Evolutionary conservation across 2,888 invertebrate species (phyloP).

Genomic region (Cheilosia urbana): DNA sequence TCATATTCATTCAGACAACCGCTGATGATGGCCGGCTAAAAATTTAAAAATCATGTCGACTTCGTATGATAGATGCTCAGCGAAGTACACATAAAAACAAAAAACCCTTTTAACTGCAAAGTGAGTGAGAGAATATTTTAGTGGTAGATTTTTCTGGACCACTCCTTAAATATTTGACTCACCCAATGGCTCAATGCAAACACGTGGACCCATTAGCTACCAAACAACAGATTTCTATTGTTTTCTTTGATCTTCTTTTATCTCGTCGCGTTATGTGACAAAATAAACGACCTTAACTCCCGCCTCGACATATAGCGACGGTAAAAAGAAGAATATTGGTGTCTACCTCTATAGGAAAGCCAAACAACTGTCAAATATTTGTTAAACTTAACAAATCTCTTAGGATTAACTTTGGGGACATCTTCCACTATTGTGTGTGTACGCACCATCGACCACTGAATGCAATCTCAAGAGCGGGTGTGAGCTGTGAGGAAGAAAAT

Average conservation of each 20-base stretch:
- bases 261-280: conserved; percentile 71
- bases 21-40: not conserved
- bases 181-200: conserved; percentile 62
- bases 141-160: conserved; percentile 32
- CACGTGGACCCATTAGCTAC: conserved; percentile 73
- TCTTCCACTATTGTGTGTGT: conserved; percentile 8
- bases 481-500: conserved; percentile 16
- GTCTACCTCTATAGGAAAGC: not conserved
- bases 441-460: not conserved
- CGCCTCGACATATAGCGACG: conserved; percentile 29
- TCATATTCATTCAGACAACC: conserved; percentile 9
- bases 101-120: conserved; percentile 7
- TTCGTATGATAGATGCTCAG: not conserved
- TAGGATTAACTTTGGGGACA: conserved; percentile 73
- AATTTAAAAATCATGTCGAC: not conserved
- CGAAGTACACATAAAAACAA: not conserved
- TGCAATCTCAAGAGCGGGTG: conserved; percentile 16
- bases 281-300: conserved; percentile 72
- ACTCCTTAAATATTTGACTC: conserved; percentile 54
- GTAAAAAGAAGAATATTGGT: conserved; percentile 15
- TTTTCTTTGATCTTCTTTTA: conserved; percentile 75
- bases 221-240: conserved; percentile 75
- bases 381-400: conserved; percentile 75
- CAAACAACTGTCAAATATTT: conserved; percentile 75
- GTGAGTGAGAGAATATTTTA: conserved; percentile 10